Evolutionary conservation across 2,113 vertebrate species (phyloP), one percentile per base, ranked within the genome.

Genomic region (Thymallus thymallus): DNA sequence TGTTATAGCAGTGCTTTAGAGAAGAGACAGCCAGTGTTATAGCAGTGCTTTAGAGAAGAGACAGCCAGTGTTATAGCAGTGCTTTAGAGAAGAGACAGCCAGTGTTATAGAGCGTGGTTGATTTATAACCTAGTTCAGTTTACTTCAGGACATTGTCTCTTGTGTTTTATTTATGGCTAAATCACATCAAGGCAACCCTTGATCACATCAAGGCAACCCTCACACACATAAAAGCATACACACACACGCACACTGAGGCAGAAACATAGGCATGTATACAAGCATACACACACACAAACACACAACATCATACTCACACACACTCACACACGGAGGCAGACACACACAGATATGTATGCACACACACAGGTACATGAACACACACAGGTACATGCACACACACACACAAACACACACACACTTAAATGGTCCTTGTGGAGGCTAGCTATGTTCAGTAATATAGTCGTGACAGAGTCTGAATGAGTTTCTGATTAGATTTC

Each of bases 111-210:
- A 41, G 9, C 6, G 35, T 41, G 35, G 9, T 41, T 41, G 35
- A 41, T 7, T 41, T 41, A 41, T 41, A 10, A 41, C 35, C 35
- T 2, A 2, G 35, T 41, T 91, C 85, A 84, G 77, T 86, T 83
- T 81, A 84, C 88, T n/a, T 81, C 85, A 80, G 61, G 14, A 83
- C 78, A 68, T 69, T 72, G 30, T 74, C 82, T 76, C 80, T 41
- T 41, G 35, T 90, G 85, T 88, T 91, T 91, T 90, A 90, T 90
- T 88, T 87, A 89, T 89, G 58, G 72, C 72, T 68, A 72, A 77
- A 88, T 85, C 73, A 74, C 83, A 87, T 77, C 78, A 84, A 86
- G 78, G 80, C 82, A 78, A 85, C 80, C 85, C 88, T 87, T 90
- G 89, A 91, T 35, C 35, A 66, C 64, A 88, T 78, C 78, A 84